Evolutionary conservation across 2,113 vertebrate species (phyloP), one percentile per base, ranked within the genome.

Genomic region (Toxotes jaculatrix): DNA sequence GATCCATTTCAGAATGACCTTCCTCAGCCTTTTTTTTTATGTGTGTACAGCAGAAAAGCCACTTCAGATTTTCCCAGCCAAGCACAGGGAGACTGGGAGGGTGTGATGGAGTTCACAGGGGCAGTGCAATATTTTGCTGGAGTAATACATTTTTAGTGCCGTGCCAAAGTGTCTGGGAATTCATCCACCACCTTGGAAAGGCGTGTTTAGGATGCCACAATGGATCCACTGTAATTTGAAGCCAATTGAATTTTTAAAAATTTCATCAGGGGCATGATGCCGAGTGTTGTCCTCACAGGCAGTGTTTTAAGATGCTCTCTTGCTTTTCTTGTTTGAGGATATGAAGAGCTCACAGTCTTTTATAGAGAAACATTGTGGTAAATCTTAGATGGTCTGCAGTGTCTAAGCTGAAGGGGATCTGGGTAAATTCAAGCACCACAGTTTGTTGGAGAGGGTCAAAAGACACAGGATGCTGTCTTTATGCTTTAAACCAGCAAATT

Each of bases 91-190:
- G 72, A 80, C 59, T 68, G 73, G 65, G 62, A 79, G 57, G 69
- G 68, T 79, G 79, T 67, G 74, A 83, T 85, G 27, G 74, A 71
- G 82, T 80, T 83, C 87, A 85, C 45, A 19, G 63, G 87, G 74
- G 76, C 82, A 79, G 68, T n/a, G 34, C 53, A 36, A 85, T 77
- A 81, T 78, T 83, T 85, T 73, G 77, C 42, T 72, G 56, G 40
- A 81, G 65, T 77, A 80, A 83, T 87, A 85, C 76, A 88, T 83
- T 81, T 78, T 74, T 83, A 81, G 82, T 75, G 42, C 60, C 49
- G 56, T 63, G 70, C 77, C 65, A 79, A 64, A 3, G 23, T 34
- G n/a, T 87, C 56, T 76, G 66, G 57, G 27, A 75, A 85, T 79
- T 31, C 62, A 77, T 82, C 71, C 78, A 64, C 27, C 42, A 27